These are phyloP conservation scores for Typhlomys cinereus DNA, from an alignment of 2,113 vertebrate species.

Conservation along the genomic window DNA sequence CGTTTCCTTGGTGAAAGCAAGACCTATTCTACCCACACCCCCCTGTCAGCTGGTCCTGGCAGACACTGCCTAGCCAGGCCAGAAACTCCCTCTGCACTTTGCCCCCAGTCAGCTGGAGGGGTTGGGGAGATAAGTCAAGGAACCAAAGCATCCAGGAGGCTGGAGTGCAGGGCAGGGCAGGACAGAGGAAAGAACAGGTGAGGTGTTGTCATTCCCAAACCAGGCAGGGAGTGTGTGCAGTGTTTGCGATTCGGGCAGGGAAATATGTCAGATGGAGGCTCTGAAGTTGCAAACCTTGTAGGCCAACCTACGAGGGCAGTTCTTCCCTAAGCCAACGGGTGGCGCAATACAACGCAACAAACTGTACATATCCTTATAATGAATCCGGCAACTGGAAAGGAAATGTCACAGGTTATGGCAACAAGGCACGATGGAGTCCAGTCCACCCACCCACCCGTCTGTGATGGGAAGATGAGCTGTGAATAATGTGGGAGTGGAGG, in stretches of 20 bases:
- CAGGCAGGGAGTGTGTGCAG: conserved; percentile 85
- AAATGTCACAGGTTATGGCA: conserved; percentile 86
- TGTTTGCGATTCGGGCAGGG: conserved; percentile 63
- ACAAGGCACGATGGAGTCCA: conserved; percentile 30
- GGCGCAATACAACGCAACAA: conserved; percentile 97
- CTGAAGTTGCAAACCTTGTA: conserved; percentile 97
- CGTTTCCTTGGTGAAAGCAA: neutral
- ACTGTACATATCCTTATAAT: conserved; percentile 99
- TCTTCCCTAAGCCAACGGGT: conserved; percentile 98
- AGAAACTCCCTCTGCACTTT: conserved; percentile 68
- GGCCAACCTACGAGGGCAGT: conserved; percentile 98
- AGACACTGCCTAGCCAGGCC: neutral
- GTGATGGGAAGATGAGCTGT: neutral
- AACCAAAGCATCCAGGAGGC: conserved; percentile 68
- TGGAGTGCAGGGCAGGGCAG: conserved; percentile 67
- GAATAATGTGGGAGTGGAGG: neutral
- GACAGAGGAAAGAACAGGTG: conserved; percentile 80
- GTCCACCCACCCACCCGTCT: neutral
- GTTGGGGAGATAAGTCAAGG: conserved; percentile 65
- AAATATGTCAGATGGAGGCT: conserved; percentile 84
- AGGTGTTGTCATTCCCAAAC: conserved; percentile 86
- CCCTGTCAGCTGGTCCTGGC: neutral
- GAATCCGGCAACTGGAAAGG: conserved; percentile 96
- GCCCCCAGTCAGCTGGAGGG: conserved; percentile 72
- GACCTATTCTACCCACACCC: neutral